Base-by-base conservation (phyloP, 2,797 vertebrate species). In the Trichosurus vulpecula region DNA sequence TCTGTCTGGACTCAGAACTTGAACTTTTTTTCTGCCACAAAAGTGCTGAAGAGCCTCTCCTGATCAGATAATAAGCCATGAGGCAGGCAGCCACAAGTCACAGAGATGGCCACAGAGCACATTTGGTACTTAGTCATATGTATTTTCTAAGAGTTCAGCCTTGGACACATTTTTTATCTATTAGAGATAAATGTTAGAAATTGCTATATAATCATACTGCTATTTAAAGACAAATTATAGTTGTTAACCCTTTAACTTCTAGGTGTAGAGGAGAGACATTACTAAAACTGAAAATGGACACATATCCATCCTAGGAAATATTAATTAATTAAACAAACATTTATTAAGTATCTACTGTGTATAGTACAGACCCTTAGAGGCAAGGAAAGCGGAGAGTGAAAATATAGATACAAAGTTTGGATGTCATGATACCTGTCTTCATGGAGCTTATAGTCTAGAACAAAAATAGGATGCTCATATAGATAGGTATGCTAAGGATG, bases 101-200 rank as follows among this genome's bases (percentile, higher is more conserved):
- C 51, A 54, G 66, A 92, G 95, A 94, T 19, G 41, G 6, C 35
- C 89, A 10, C 0, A 94, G 58, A 13, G 27, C 6, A 27, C 30
- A 30, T 58, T 55, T 93, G 56, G 12, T 89, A 51, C 6, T 91
- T 92, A 52, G 25, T 90, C 52, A 94, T 61, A 91, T 0, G 0
- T 94, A 90, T 56, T 95, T 95, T 74, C 29, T 81, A 94, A 47
- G 41, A 22, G 0, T 41, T 90, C 91, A 92, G 35, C 1, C 58
- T 41, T 97, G 25, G 92, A 53, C 30, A 25, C 4, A 51, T 95
- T 97, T 97, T 95, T 95, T 93, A 95, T 14, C 31, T n/a, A 61
- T n/a, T 54, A 95, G 41, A 52, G 53, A 92, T 53, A 19, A 97
- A 92, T 95, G 92, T 58, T 94, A 91, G 22, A 95, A 29, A 54